phyloP scores from a whole-genome alignment of 2,113 vertebrate species.

The Glaucomys volans region DNA sequence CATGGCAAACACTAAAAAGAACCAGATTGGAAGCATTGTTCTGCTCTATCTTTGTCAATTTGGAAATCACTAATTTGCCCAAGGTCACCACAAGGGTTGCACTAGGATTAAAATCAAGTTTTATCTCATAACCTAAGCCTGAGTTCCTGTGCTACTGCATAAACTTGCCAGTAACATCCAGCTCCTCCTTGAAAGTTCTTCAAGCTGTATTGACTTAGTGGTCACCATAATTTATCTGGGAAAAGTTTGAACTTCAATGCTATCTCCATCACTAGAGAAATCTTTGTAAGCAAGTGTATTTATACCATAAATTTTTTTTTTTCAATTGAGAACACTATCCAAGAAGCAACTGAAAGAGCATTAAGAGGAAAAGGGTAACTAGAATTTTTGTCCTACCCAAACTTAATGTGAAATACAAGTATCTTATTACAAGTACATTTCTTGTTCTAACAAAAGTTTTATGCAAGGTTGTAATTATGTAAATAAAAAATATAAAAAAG shows the following conservation, averaged over 20 bases:
- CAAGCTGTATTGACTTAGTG: background rate
- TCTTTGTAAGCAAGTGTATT: background rate
- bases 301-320: background rate
- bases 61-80: background rate
- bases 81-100: background rate
- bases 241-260: background rate
- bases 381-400: background rate
- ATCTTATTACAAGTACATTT: background rate
- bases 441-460: slow-evolving; percentile 43
- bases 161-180: background rate
- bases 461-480: background rate
- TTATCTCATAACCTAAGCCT: background rate
- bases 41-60: background rate
- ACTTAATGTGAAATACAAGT: background rate
- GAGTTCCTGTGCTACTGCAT: background rate
- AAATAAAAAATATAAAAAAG: slow-evolving; percentile 38
- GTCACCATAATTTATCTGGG: background rate
- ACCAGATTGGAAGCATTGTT: background rate
- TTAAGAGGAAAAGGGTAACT: background rate
- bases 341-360: background rate
- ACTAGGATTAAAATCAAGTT: background rate
- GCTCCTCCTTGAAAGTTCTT: background rate
- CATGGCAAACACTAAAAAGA: background rate
- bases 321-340: background rate
- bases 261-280: background rate